Conservation (phyloP, 2,113 vertebrate genomes). For the Piliocolobus tephrosceles region DNA sequence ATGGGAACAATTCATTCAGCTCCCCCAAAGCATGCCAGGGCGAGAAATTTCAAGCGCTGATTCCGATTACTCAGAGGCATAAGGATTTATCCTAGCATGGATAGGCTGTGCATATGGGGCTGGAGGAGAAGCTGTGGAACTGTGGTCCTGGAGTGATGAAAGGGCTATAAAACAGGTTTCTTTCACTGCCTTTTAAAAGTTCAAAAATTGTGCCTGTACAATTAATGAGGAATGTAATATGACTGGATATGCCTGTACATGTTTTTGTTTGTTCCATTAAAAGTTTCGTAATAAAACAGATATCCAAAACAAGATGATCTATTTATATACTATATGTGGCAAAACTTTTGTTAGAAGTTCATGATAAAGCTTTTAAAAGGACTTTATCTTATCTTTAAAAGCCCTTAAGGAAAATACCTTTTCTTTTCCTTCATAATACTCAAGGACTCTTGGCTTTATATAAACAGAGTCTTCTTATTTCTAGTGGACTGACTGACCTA, state of each 20-base stretch:
- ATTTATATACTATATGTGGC: neutral
- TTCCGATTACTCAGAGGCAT: neutral
- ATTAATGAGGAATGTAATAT: constrained; percentile 26
- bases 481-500: constrained; percentile 54
- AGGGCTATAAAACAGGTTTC: neutral
- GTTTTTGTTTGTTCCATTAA: constrained; percentile 17
- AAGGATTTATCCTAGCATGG: neutral
- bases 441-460: constrained; percentile 60
- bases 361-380: constrained; percentile 61
- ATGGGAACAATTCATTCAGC: neutral
- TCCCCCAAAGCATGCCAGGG: neutral
- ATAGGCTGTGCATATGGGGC: neutral
- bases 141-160: no score
- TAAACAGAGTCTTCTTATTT: constrained; percentile 59
- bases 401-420: neutral
- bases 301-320: constrained; percentile 22
- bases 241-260: neutral
- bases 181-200: neutral
- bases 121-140: neutral
- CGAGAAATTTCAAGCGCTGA: neutral
- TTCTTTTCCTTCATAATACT: constrained; percentile 57
- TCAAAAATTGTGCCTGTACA: neutral
- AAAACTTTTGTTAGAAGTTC: constrained; percentile 60
- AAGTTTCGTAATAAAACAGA: constrained; percentile 36
- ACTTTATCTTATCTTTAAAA: constrained; percentile 58